phyloP scores from a whole-genome alignment of 2,797 vertebrate genomes.

The Apogon hyalosoma region DNA sequence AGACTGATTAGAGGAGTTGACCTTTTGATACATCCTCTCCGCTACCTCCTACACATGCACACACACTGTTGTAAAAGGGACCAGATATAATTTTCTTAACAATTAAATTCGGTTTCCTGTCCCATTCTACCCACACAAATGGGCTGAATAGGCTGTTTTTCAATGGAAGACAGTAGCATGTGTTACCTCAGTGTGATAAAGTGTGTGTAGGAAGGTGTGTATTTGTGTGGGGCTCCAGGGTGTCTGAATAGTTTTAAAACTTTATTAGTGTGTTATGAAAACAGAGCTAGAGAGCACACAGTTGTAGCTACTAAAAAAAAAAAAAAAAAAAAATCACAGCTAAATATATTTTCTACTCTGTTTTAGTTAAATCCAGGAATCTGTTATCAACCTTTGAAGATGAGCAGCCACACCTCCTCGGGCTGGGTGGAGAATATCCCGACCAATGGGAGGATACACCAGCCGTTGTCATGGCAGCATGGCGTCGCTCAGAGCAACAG shows the following conservation, averaged over 20 bases:
- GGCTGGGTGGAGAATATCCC: slow-evolving; percentile 87
- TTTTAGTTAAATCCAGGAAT: slow-evolving; percentile 92
- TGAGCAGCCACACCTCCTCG: slow-evolving; percentile 84
- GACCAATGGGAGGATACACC: slow-evolving; percentile 86
- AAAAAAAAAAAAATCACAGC: background rate
- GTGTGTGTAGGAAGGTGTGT: slow-evolving; percentile 9
- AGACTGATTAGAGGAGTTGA: slow-evolving; percentile 67
- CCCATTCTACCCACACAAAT: slow-evolving; percentile 20
- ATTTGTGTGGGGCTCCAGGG: background rate
- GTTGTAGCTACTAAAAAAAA: background rate
- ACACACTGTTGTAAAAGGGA: slow-evolving; percentile 35
- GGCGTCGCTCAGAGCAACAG: slow-evolving; percentile 81
- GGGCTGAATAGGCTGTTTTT: slow-evolving; percentile 9
- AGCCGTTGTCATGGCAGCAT: slow-evolving; percentile 83
- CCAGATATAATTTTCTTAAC: slow-evolving; percentile 60
- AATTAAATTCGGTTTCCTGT: slow-evolving; percentile 50
- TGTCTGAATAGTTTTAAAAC: slow-evolving; percentile 7
- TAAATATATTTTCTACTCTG: background rate
- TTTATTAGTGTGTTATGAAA: background rate
- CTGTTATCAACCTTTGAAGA: slow-evolving; percentile 91
- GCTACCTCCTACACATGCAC: slow-evolving; percentile 35
- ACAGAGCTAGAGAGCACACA: background rate
- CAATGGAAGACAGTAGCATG: slow-evolving; percentile 7
- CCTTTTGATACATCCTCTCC: slow-evolving; percentile 61
- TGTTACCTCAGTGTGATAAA: slow-evolving; percentile 5